These are phyloP conservation scores for Brachyhypopomus gauderio DNA, from an alignment of 2,113 vertebrate species.

Conservation along the genomic window DNA sequence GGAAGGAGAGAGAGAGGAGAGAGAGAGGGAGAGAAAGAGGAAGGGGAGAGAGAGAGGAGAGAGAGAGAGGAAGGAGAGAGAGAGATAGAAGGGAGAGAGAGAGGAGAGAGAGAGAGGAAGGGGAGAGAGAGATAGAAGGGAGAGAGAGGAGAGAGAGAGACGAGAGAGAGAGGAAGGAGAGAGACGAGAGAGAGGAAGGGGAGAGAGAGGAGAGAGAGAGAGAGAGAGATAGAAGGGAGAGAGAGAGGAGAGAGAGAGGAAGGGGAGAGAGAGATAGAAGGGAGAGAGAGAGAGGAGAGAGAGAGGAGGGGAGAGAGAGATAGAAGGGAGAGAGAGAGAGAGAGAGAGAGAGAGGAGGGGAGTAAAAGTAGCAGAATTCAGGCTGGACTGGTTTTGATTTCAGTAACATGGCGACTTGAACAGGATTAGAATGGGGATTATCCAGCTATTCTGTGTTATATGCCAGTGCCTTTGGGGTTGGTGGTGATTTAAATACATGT, in stretches of 20 bases:
- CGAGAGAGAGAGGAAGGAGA: no score
- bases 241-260: no score
- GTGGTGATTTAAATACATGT: constrained; percentile 42
- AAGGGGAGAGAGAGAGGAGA: neutral
- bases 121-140: constrained; percentile 37
- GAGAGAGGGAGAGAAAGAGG: no score
- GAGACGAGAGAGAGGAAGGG: constrained; percentile 44
- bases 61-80: no score
- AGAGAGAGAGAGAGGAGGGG: neutral
- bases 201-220: no score
- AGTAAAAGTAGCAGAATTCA: constrained; percentile 54
- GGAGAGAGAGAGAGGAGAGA: no score
- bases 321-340: no score
- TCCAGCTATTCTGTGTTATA: constrained; percentile 37
- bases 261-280: no score
- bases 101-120: neutral
- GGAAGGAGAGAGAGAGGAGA: no score
- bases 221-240: constrained; percentile 41
- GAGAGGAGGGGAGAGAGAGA: no score
- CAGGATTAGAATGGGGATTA: constrained; percentile 61
- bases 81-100: neutral
- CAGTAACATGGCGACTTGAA: constrained; percentile 50
- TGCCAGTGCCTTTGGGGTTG: constrained; percentile 50
- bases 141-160: constrained; percentile 18
- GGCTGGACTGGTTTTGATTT: constrained; percentile 51